Evolutionary conservation across 2,113 vertebrate species (phyloP).

Genomic region (Redunca redunca): DNA sequence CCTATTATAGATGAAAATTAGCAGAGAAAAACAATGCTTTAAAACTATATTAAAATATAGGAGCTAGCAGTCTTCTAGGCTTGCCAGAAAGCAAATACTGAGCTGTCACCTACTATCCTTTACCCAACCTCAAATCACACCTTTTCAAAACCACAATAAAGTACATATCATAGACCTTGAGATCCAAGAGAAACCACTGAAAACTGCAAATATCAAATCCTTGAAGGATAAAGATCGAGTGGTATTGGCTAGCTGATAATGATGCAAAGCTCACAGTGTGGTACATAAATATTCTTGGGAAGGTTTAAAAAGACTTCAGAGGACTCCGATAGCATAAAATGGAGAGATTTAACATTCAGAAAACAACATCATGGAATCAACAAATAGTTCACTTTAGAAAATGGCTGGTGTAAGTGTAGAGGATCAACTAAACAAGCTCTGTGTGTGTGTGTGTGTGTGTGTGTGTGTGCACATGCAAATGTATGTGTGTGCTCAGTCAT

Average conservation of each 20-base stretch:
- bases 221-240: slow-evolving; percentile 27
- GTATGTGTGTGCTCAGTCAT: neutral
- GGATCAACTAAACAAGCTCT: neutral
- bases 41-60: neutral
- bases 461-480: neutral
- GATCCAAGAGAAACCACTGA: neutral
- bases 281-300: neutral
- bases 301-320: slow-evolving; percentile 2
- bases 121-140: neutral
- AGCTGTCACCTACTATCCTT: neutral
- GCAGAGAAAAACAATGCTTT: neutral
- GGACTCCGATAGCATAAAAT: neutral
- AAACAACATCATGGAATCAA: slow-evolving; percentile 9
- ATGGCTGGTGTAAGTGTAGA: neutral
- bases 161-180: neutral
- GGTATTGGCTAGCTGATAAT: neutral
- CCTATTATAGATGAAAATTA: neutral
- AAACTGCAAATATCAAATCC: neutral
- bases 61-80: neutral
- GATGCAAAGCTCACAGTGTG: neutral
- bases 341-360: neutral
- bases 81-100: neutral
- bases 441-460: neutral
- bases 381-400: neutral
- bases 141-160: neutral